A percentile compares a stretch with the other conserved stretches of the same genome.
Conservation (phyloP, 1,140 invertebrate species). For the Argopecten irradians region DNA sequence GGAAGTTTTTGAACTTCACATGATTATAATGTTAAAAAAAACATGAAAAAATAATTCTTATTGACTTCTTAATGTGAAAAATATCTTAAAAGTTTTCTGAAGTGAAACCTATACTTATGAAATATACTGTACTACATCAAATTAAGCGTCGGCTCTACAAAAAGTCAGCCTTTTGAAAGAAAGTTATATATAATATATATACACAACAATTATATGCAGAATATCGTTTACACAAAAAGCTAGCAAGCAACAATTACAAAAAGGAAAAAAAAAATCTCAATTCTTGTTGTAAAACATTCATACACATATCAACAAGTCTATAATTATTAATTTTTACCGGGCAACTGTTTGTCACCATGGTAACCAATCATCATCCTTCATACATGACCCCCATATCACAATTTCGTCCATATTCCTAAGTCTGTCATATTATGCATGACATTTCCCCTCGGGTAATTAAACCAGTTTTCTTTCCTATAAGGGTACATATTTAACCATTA, state of each 20-base stretch:
- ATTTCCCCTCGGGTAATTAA: too few relatives aligned
- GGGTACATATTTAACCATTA: not conserved
- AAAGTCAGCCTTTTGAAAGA: not conserved
- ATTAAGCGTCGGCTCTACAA: not conserved
- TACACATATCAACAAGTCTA: not conserved
- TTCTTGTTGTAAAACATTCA: slow-evolving; percentile 6
- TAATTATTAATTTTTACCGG: not conserved
- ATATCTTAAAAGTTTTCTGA: not conserved
- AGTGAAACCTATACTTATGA: slow-evolving; percentile 18
- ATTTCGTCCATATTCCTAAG: not conserved
- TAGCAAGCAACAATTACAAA: slow-evolving; percentile 22
- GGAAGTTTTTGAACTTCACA: slow-evolving; percentile 21
- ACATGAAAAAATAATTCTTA: slow-evolving; percentile 15
- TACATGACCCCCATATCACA: not conserved
- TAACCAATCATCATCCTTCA: not conserved
- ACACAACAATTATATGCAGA: slow-evolving; percentile 3
- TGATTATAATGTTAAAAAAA: not conserved
- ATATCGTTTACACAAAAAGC: slow-evolving; percentile 18
- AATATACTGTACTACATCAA: slow-evolving; percentile 5
- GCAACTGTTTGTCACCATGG: not conserved
- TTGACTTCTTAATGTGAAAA: not conserved
- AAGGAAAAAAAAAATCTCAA: not conserved
- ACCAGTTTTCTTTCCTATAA: not conserved
- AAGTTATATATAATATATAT: slow-evolving; percentile 20
- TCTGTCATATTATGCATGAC: not conserved